Evolutionary conservation across 2,113 vertebrate species (phyloP).

Genomic region (Nanorana parkeri): DNA sequence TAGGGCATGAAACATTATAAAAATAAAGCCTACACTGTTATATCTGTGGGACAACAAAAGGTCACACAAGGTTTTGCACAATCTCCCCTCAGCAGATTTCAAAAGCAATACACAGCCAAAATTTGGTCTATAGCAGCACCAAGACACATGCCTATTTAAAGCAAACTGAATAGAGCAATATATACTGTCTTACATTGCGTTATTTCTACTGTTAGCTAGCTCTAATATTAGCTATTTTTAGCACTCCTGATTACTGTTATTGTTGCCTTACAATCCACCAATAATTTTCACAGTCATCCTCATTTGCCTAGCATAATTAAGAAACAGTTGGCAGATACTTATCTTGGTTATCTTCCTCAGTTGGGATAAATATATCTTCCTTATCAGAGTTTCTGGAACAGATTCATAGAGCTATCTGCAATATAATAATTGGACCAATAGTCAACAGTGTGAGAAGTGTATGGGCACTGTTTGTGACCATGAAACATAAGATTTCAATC

Average conservation of each 20-base stretch:
- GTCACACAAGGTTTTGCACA: neutral
- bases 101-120: slow-evolving; percentile 11
- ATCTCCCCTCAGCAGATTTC: neutral
- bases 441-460: neutral
- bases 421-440: slow-evolving; percentile 18
- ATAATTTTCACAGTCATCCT: slow-evolving; percentile 38
- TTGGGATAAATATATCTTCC: slow-evolving; percentile 27
- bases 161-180: neutral
- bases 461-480: slow-evolving; percentile 1
- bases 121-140: neutral
- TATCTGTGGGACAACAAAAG: neutral
- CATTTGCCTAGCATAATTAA: neutral
- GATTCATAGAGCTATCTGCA: neutral
- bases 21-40: neutral
- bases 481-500: slow-evolving; percentile 10
- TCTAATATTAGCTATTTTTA: slow-evolving; percentile 26
- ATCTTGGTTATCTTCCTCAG: slow-evolving; percentile 1
- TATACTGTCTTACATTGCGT: neutral
- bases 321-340: slow-evolving; percentile 13
- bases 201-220: neutral
- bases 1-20: too few relatives aligned
- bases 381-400: slow-evolving; percentile 20
- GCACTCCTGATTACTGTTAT: slow-evolving; percentile 19
- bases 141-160: neutral
- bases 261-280: slow-evolving; percentile 5